Evolutionary conservation across 2,888 invertebrate species (phyloP), one percentile per base, ranked within the genome.

Genomic region (Drosophila algonquin): DNA sequence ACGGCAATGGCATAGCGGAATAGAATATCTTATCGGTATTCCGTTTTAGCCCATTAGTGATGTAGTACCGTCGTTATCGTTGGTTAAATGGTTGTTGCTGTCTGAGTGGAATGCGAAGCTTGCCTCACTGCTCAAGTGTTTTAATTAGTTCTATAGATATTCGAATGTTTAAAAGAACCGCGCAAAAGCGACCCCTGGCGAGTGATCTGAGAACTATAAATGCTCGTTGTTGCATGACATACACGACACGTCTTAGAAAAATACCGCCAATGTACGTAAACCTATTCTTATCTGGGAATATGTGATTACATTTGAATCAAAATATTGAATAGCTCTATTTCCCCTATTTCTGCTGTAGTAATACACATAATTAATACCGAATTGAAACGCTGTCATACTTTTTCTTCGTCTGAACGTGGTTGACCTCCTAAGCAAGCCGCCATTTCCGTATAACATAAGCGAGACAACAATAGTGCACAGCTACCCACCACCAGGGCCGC

Each of bases 381-480:
- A 35, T n/a, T 12, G 65, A 50, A 67, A 56, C 45, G 27, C 30
- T 68, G 50, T 35, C 55, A 50, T 30, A 48, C 57, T 48, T 61
- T 70, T 72, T 72, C 54, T 12, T 32, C 0, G 55, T 47, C 59
- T 54, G 67, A 74, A 47, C 77, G 75, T 83, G 57, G 47, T 50
- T 27, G 55, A 4, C 10, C 35, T 32, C 65, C 61, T 16, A 54
- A 50, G 16, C 45, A 55, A 68, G 73, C 86, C 86, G 82, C 82
- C 83, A 83, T 83, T 83, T 83, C 75, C 88, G 80, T 69, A 68
- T 67, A 57, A 80, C 21, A 64, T 24, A 61, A 87, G n/a, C 24
- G 59, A 68, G 76, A 75, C 9, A 54, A 51, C 64, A 46, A 21
- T 16, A 24, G 7, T 4, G 9, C 7, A 16, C 8, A 12, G 3